Evolutionary conservation across 2,113 vertebrate species (phyloP), one percentile per base, ranked within the genome.

Genomic region (Labrus mixtus): DNA sequence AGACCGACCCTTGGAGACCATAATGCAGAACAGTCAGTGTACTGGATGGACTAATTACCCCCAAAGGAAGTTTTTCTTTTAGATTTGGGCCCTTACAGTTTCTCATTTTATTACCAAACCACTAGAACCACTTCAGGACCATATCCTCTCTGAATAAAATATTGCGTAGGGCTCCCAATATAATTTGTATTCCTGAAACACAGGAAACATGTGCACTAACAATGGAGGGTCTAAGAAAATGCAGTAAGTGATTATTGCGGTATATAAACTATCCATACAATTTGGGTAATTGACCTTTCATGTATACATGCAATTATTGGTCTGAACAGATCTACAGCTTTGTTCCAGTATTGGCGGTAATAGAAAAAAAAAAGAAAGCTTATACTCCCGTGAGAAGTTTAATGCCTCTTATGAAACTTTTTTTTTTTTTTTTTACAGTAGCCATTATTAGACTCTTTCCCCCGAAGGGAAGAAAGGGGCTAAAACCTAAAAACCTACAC

Each of bases 1-100:
- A 65, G 65, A 59, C 19, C 9, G 29, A 77, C 39, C 81, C 72
- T 43, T 58, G 65, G 29, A 68, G 60, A 73, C 64, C 56, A 41
- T 33, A 63, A 71, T 23, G 20, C 23, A 33, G 7, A 55, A 37
- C 69, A 46, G 50, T 53, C 25, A 19, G 19, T 25, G 23, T 22
- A 13, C 71, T 36, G 59, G 36, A 78, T 54, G 61, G 70, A 53
- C 16, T 29, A 55, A 41, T 59, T 13, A 51, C 39, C 33, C 23
- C 53, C 4, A 41, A 45, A 4, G 23, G 63, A 9, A 10, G 23
- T 8, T 16, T 8, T 51, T 25, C 3, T n/a, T 63, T 55, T 69
- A 64, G 10, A 45, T 17, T 48, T 37, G 11, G 9, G 8, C 39
- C 29, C 48, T 25, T 33, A 33, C 4, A 33, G 4, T 46, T 61